phyloP scores from a whole-genome alignment of 2,797 vertebrate genomes.

The Amazona ochrocephala region DNA sequence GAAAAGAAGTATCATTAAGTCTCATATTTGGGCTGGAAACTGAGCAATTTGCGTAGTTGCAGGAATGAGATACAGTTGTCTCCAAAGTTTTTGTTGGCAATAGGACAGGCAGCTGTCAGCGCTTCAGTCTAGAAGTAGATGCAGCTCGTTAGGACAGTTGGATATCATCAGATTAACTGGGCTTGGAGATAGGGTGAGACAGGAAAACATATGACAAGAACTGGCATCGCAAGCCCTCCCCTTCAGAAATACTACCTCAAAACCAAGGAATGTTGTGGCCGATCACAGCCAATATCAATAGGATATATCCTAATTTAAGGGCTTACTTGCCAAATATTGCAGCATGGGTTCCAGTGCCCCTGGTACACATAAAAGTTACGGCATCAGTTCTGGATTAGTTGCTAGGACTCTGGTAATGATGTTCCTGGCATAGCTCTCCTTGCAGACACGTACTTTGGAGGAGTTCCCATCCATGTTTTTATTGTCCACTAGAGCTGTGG shows the following conservation, averaged over 20 bases:
- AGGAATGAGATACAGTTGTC: conserved; percentile 44
- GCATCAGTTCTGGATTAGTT: conserved; percentile 57
- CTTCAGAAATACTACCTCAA: conserved; percentile 62
- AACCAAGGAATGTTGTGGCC: conserved; percentile 47
- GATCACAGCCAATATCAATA: conserved; percentile 57
- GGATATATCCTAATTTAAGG: conserved; percentile 49
- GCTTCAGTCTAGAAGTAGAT: conserved; percentile 51
- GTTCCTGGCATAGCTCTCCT: conserved; percentile 58
- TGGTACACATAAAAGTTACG: conserved; percentile 62
- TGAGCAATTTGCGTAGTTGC: conserved; percentile 21
- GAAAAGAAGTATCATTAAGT: conserved; percentile 7
- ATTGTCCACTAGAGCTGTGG: conserved; percentile 35
- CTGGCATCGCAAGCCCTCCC: conserved; percentile 19
- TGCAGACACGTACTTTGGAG: conserved; percentile 58
- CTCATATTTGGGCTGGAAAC: conserved; percentile 57
- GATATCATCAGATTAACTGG: conserved; percentile 65
- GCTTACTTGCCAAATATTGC: conserved; percentile 56
- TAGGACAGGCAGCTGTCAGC: conserved; percentile 59
- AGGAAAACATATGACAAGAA: conserved; percentile 67
- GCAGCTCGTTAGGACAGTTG: conserved; percentile 67
- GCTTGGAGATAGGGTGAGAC: conserved; percentile 56
- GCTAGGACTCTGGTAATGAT: conserved; percentile 52
- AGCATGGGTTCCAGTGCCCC: conserved; percentile 49
- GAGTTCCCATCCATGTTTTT: conserved; percentile 45
- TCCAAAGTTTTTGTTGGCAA: conserved; percentile 60